Evolutionary conservation across 1,140 invertebrate species (phyloP).

Genomic region (Gryllus bimaculatus): DNA sequence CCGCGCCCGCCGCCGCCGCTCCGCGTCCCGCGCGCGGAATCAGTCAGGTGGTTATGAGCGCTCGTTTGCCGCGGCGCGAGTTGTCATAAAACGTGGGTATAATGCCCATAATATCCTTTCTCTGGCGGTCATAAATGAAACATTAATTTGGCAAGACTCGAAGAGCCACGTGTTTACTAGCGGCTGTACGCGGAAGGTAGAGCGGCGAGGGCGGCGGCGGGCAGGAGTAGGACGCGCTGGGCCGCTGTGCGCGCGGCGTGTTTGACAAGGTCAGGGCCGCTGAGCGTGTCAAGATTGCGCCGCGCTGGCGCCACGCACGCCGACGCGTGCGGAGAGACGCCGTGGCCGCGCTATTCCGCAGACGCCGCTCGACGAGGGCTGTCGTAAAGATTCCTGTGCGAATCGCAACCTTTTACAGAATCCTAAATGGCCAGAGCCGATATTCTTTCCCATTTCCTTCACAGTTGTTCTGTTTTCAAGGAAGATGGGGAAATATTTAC

Average conservation of each 20-base stretch:
- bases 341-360: too few species aligned
- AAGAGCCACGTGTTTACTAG: conserved; percentile 3
- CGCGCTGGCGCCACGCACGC: background rate
- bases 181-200: conserved; percentile 37
- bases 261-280: background rate
- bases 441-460: too few species aligned
- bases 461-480: too few species aligned
- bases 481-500: too few species aligned
- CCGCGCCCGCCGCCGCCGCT: background rate
- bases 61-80: background rate
- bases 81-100: background rate
- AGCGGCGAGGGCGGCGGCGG: conserved; percentile 53
- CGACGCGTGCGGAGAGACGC: background rate
- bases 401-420: too few species aligned
- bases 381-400: too few species aligned
- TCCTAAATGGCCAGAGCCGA: too few species aligned
- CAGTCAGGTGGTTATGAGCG: conserved; percentile 2
- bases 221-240: background rate
- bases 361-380: conserved; percentile 30
- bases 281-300: background rate
- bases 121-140: conserved; percentile 4
- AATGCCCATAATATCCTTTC: background rate
- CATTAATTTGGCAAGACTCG: conserved; percentile 4
- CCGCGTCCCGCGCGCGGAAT: background rate
- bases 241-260: background rate